Percentiles rank a stretch among this genome's conserved stretches.
Evolutionary conservation across 2,797 vertebrate genomes (phyloP).

Genomic region (Enteromius anoplus): DNA sequence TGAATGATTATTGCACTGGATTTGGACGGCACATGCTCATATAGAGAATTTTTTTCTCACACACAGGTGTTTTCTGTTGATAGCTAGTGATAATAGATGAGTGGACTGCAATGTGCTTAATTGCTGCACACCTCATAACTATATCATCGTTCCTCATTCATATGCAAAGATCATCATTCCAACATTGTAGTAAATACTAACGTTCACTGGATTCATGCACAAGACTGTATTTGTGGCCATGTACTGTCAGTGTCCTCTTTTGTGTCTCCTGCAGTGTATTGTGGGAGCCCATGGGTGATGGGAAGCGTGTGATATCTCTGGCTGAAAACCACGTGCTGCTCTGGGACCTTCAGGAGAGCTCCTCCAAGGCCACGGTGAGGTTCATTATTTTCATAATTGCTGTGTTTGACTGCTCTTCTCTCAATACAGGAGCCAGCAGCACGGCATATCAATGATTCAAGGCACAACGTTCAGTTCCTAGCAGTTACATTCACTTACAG

Average conservation of each 20-base stretch:
- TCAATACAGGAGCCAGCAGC: background rate
- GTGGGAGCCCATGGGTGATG: conserved; percentile 96
- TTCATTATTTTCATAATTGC: conserved; percentile 46
- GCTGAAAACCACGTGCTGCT: conserved; percentile 91
- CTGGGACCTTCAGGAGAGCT: conserved; percentile 95
- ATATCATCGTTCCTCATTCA: background rate
- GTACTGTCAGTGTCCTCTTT: background rate
- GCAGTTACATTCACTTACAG: background rate
- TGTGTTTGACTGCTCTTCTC: conserved; percentile 11
- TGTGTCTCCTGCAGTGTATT: conserved; percentile 78
- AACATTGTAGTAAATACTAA: too few relatives aligned
- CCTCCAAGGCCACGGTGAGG: conserved; percentile 87
- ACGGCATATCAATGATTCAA: background rate
- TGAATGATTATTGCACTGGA: background rate
- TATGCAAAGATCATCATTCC: background rate
- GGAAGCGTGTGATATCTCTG: conserved; percentile 90
- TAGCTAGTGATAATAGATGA: conserved; percentile 5
- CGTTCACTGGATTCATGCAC: background rate
- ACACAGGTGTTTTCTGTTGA: conserved; percentile 11
- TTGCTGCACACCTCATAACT: background rate
- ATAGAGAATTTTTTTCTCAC: background rate
- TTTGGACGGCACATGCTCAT: background rate
- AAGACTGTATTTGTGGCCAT: background rate
- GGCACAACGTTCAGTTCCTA: background rate
- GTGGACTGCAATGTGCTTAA: background rate